Percentiles rank a stretch among this genome's conserved stretches.
Evolutionary conservation across 2,888 invertebrate genomes (phyloP).

Genomic region (Hydrotaea cyrtoneurina): DNA sequence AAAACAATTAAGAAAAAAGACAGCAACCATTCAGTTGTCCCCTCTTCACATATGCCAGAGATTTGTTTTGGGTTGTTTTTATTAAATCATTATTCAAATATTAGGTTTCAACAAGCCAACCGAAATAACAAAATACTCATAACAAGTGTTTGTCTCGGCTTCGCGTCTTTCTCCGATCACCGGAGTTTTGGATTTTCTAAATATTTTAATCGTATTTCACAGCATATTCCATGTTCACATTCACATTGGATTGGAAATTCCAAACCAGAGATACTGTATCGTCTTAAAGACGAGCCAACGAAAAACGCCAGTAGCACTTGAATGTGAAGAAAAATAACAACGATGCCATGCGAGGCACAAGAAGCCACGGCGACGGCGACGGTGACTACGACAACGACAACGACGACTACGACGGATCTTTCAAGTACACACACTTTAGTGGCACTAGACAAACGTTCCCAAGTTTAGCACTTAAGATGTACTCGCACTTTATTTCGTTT

Average conservation of each 20-base stretch:
- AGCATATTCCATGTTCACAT: slow-evolving; percentile 35
- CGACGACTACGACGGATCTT: slow-evolving; percentile 21
- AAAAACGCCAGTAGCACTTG: slow-evolving; percentile 69
- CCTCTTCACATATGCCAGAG: neutral
- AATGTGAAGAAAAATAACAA: slow-evolving; percentile 50
- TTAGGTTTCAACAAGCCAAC: slow-evolving; percentile 27
- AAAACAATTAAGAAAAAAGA: neutral
- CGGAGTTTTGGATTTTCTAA: slow-evolving; percentile 10
- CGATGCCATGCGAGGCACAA: neutral
- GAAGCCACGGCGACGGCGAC: neutral
- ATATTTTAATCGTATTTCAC: slow-evolving; percentile 58
- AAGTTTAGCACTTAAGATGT: slow-evolving; percentile 64
- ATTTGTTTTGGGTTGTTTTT: slow-evolving; percentile 2
- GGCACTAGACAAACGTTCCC: slow-evolving; percentile 61
- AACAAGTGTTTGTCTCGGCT: slow-evolving; percentile 39
- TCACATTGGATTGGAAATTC: neutral
- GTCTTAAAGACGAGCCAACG: slow-evolving; percentile 27
- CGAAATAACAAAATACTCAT: slow-evolving; percentile 32
- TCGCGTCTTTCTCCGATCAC: neutral
- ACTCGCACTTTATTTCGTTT: too few species aligned
- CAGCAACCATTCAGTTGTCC: neutral
- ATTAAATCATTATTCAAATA: slow-evolving; percentile 49
- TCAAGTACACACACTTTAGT: slow-evolving; percentile 60
- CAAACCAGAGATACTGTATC: slow-evolving; percentile 24
- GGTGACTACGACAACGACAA: neutral